phyloP scores from a whole-genome alignment of 2,888 invertebrate genomes.

The Alloscopus bannaensis region DNA sequence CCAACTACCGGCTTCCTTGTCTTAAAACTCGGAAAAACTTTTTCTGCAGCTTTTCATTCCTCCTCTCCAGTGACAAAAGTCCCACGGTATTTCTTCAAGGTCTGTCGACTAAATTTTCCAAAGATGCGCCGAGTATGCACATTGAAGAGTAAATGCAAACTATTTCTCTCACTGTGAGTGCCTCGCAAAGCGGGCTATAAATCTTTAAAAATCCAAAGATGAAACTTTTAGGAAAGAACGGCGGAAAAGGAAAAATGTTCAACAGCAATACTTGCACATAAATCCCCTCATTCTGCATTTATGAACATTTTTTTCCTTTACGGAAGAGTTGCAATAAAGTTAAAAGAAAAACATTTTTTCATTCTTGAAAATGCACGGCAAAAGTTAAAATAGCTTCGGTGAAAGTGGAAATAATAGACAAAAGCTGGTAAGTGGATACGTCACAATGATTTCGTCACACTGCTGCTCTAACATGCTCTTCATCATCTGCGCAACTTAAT shows the following conservation, averaged over 20 bases:
- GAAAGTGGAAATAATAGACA: background rate
- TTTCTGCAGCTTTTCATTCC: conserved; percentile 2
- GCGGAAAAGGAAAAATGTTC: conserved; percentile 21
- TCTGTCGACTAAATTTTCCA: conserved; percentile 23
- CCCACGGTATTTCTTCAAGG: conserved; percentile 37
- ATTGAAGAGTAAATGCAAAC: too few relatives aligned
- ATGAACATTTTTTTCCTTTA: conserved; percentile 20
- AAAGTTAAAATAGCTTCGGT: background rate
- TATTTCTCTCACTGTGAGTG: too few relatives aligned
- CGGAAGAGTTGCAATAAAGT: conserved; percentile 52
- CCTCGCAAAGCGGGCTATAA: conserved; percentile 42
- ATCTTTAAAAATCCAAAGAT: conserved; percentile 55
- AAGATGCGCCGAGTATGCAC: conserved; percentile 48
- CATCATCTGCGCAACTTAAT: conserved; percentile 45
- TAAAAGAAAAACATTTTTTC: conserved; percentile 6
- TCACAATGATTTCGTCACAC: too few relatives aligned
- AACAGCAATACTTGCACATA: background rate
- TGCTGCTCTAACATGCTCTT: background rate
- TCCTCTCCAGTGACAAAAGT: conserved; percentile 10
- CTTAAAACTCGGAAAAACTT: background rate
- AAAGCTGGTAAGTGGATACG: background rate
- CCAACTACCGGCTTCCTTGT: background rate
- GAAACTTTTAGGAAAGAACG: conserved; percentile 31
- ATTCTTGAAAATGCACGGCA: background rate
- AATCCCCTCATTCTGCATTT: conserved; percentile 32